A percentile compares a stretch with the other conserved stretches of the same genome.
These are phyloP conservation scores for Lasius fuliginosus DNA, from an alignment of 2,888 invertebrate species.

Conservation along the genomic window DNA sequence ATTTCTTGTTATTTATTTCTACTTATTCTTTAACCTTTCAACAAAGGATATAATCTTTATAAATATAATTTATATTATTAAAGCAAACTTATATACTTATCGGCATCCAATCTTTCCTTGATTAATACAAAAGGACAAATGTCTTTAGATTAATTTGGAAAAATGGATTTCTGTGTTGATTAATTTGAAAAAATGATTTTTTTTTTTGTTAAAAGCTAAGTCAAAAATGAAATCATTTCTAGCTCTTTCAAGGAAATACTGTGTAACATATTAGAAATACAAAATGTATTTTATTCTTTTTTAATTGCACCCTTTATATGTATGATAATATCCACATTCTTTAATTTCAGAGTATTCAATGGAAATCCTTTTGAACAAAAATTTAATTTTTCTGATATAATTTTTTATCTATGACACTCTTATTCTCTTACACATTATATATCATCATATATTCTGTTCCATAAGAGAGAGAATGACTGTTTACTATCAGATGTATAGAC, in stretches of 20 bases:
- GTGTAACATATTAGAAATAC: not conserved
- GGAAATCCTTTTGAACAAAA: not conserved
- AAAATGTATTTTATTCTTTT: not conserved
- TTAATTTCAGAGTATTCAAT: not conserved
- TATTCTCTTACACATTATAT: slow-evolving; percentile 9
- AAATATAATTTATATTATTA: slow-evolving; percentile 14
- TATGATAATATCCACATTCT: not conserved
- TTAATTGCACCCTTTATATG: not conserved
- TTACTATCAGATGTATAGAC: slow-evolving; percentile 6
- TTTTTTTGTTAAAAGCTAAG: not conserved
- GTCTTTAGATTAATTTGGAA: not conserved
- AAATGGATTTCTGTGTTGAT: not conserved
- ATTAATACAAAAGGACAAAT: not conserved
- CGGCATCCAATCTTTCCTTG: not conserved
- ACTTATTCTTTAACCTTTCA: no score
- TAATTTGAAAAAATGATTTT: slow-evolving; percentile 6
- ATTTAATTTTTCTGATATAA: slow-evolving; percentile 15
- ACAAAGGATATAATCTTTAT: not conserved
- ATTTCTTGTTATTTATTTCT: not conserved
- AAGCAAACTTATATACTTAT: not conserved
- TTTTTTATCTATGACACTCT: slow-evolving; percentile 1
- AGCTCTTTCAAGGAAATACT: not conserved
- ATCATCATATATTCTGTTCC: not conserved
- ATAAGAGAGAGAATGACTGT: not conserved
- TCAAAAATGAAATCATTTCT: not conserved